Conservation (phyloP, 2,888 invertebrate species). For the Dexiosoma caninum region DNA sequence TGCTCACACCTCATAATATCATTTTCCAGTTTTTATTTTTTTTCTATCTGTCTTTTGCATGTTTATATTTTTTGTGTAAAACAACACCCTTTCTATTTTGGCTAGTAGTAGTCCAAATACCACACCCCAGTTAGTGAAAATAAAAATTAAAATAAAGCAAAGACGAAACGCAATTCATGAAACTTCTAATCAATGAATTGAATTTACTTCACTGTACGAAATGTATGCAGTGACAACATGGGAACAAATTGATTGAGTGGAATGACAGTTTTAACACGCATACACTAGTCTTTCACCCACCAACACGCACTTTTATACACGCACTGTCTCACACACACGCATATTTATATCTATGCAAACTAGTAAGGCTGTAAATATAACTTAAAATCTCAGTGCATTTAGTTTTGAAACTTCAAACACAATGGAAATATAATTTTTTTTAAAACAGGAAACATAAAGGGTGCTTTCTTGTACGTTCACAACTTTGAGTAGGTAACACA, state of each 20-base stretch:
- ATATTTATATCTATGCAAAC: background rate
- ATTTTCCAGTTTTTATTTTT: background rate
- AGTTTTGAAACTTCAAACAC: too few species aligned
- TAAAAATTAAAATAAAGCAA: background rate
- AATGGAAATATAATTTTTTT: background rate
- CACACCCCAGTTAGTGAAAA: constrained; percentile 42
- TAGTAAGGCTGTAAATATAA: background rate
- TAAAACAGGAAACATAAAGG: too few species aligned
- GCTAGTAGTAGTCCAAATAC: constrained; percentile 18
- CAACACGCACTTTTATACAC: background rate
- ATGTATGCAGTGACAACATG: constrained; percentile 61
- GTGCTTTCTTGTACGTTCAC: too few species aligned
- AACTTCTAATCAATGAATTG: constrained; percentile 47
- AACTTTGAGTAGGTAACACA: too few species aligned
- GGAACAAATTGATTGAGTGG: constrained; percentile 57
- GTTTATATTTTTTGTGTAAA: background rate
- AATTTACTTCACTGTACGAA: constrained; percentile 56
- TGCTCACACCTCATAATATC: constrained; percentile 49
- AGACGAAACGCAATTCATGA: background rate
- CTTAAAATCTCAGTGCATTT: background rate
- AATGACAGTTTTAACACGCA: constrained; percentile 42
- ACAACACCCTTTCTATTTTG: constrained; percentile 11
- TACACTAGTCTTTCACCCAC: background rate
- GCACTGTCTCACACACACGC: background rate
- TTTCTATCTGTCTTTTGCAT: too few species aligned